Evolutionary conservation across 2,888 invertebrate species (phyloP).

Genomic region (Copidosoma aretas): DNA sequence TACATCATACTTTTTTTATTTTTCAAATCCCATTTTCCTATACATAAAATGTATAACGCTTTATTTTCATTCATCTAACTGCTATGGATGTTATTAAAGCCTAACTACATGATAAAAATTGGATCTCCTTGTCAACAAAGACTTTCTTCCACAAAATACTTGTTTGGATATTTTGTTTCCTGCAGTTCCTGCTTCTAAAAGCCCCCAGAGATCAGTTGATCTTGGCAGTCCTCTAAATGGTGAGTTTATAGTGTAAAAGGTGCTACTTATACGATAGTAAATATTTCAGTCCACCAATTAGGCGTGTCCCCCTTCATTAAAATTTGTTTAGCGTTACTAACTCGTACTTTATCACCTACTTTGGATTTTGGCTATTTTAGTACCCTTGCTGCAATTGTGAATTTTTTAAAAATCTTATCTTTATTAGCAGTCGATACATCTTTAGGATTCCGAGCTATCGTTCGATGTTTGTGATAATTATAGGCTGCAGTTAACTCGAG

Average conservation of each 20-base stretch:
- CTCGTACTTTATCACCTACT: constrained; percentile 39
- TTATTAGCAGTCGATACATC: constrained; percentile 32
- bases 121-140: constrained; percentile 1
- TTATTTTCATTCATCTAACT: no score
- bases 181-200: constrained; percentile 41
- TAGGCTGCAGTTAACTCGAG: neutral
- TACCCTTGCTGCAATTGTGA: neutral
- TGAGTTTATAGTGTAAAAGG: constrained; percentile 47
- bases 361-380: constrained; percentile 21
- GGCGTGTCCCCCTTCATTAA: constrained; percentile 51
- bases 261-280: constrained; percentile 50
- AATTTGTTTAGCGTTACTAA: constrained; percentile 49
- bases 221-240: constrained; percentile 47
- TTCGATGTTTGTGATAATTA: constrained; percentile 7
- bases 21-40: no score
- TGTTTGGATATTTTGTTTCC: constrained; percentile 19
- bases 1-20: no score
- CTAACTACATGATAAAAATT: no score
- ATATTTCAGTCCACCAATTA: constrained; percentile 54
- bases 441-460: constrained; percentile 8
- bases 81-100: no score
- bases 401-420: constrained; percentile 5
- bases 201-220: constrained; percentile 45
- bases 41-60: no score
- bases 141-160: constrained; percentile 29